phyloP scores from a whole-genome alignment of 2,113 vertebrate genomes.

The Peromyscus polionotus region DNA sequence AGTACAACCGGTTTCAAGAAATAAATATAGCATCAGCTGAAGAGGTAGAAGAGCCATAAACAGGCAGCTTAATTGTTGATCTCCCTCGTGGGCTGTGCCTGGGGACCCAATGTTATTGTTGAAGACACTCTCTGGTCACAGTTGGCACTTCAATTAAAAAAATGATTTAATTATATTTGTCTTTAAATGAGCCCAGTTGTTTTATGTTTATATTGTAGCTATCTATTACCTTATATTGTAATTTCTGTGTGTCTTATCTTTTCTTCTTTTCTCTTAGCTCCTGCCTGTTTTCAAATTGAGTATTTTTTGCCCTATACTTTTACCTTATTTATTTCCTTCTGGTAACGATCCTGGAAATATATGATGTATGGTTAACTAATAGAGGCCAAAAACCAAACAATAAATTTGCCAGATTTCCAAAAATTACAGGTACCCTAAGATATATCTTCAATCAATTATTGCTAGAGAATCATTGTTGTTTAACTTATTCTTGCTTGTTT shows the following conservation, averaged over 20 bases:
- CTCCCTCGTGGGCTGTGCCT: background rate
- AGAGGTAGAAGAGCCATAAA: background rate
- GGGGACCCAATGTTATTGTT: background rate
- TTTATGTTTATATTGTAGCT: background rate
- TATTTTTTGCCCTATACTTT: background rate
- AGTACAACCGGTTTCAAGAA: background rate
- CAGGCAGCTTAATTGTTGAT: background rate
- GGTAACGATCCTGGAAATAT: background rate
- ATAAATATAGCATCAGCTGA: background rate
- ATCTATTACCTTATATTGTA: background rate
- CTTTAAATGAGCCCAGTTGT: background rate
- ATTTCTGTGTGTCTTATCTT: background rate
- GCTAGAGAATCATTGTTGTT: background rate
- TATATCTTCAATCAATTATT: background rate
- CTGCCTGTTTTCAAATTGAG: background rate
- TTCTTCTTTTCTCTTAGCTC: background rate
- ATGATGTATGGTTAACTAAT: background rate
- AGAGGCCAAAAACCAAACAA: background rate
- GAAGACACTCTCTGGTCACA: background rate
- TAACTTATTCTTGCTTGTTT: background rate
- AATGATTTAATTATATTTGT: background rate
- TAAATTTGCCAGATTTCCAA: conserved; percentile 8
- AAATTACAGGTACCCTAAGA: background rate
- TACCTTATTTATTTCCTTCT: background rate
- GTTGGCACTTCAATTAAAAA: background rate